Conservation (phyloP, 2,797 vertebrate genomes). For the Psittacula derbiana region DNA sequence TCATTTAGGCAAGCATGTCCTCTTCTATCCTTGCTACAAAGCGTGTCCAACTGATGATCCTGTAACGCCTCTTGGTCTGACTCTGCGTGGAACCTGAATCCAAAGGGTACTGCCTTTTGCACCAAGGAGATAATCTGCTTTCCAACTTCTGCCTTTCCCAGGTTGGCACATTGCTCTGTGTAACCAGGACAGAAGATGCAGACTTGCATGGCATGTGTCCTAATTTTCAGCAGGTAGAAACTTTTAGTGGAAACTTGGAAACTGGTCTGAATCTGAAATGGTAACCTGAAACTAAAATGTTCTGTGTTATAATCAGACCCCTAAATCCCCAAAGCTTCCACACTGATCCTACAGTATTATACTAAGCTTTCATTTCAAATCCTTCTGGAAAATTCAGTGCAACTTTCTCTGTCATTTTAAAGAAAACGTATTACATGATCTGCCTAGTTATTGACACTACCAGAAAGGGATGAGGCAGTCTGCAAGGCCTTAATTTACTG, state of each 20-base stretch:
- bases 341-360: neutral
- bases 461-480: neutral
- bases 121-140: neutral
- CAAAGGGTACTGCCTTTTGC: neutral
- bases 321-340: neutral
- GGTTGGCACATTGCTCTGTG: neutral
- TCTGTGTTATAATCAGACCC: neutral
- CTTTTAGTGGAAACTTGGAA: neutral
- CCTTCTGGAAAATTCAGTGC: neutral
- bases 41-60: neutral
- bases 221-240: neutral
- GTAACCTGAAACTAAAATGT: neutral
- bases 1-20: neutral
- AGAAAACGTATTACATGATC: neutral
- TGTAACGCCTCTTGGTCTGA: neutral
- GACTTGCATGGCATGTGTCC: neutral
- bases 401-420: neutral
- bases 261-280: neutral
- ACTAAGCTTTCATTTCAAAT: slow-evolving; percentile 3
- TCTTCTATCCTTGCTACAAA: neutral
- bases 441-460: neutral
- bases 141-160: neutral
- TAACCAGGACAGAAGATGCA: neutral
- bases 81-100: neutral
- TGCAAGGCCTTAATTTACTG: neutral